phyloP scores from a whole-genome alignment of 2,888 invertebrate genomes.

The Amorpha juglandis region DNA sequence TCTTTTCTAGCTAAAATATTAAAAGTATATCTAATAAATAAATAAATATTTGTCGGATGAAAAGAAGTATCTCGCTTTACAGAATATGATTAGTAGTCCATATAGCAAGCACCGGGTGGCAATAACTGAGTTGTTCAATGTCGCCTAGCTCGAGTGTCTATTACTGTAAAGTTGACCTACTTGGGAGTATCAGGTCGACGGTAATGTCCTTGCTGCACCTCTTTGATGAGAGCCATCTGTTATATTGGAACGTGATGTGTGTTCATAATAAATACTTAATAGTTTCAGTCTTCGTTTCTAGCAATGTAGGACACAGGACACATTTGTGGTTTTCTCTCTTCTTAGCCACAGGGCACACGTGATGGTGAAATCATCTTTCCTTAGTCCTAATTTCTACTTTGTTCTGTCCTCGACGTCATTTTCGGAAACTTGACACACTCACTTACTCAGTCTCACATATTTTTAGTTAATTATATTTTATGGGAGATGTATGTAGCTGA shows the following conservation, averaged over 20 bases:
- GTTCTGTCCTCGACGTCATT: too few species aligned
- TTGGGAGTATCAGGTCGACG: slow-evolving; percentile 17
- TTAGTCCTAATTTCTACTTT: too few species aligned
- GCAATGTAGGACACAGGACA: neutral
- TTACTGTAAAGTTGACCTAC: slow-evolving; percentile 27
- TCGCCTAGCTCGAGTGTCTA: slow-evolving; percentile 19
- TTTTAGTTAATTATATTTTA: too few species aligned
- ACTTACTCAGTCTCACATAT: too few species aligned
- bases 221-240: slow-evolving; percentile 7
- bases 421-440: too few species aligned
- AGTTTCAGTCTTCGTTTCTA: neutral
- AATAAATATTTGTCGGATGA: too few species aligned
- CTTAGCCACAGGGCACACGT: too few species aligned
- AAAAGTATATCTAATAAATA: too few species aligned
- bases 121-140: neutral
- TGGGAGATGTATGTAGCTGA: too few species aligned
- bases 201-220: slow-evolving; percentile 20
- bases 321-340: too few species aligned
- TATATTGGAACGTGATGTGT: slow-evolving; percentile 4
- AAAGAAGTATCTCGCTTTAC: neutral
- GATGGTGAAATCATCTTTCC: too few species aligned
- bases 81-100: neutral
- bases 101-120: neutral
- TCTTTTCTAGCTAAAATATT: too few species aligned
- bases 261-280: neutral